Evolutionary conservation across 2,113 vertebrate genomes (phyloP).

Genomic region (Tupaia chinensis): DNA sequence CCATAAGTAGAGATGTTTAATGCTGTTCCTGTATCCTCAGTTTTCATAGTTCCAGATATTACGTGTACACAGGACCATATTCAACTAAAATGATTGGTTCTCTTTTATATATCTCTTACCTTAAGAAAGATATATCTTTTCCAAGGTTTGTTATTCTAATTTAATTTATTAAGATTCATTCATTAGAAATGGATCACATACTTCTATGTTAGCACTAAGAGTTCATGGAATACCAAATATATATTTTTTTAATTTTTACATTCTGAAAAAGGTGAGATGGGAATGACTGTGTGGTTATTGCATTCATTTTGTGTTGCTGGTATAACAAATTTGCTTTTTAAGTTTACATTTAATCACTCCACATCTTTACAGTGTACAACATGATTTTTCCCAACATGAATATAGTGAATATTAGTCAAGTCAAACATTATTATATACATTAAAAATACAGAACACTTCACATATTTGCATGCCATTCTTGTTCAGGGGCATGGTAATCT

Average conservation of each 20-base stretch:
- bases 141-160: not conserved
- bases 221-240: not conserved
- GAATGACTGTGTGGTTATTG: not conserved
- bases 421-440: too few species aligned
- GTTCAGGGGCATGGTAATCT: too few species aligned
- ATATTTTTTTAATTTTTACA: not conserved
- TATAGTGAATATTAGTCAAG: too few species aligned
- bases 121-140: not conserved
- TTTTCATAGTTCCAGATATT: not conserved
- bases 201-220: not conserved
- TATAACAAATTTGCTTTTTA: not conserved
- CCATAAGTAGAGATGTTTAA: not conserved
- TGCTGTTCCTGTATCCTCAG: not conserved
- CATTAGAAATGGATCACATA: not conserved
- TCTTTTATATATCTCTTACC: not conserved
- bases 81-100: not conserved
- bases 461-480: too few species aligned
- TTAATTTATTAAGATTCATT: not conserved
- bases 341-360: too few species aligned
- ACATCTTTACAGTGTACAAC: too few species aligned
- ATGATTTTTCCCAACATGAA: too few species aligned
- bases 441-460: too few species aligned
- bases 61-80: not conserved
- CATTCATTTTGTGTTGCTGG: not conserved
- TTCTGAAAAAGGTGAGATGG: not conserved